phyloP scores from a whole-genome alignment of 2,888 invertebrate genomes.

The Prenolepis imparis region DNA sequence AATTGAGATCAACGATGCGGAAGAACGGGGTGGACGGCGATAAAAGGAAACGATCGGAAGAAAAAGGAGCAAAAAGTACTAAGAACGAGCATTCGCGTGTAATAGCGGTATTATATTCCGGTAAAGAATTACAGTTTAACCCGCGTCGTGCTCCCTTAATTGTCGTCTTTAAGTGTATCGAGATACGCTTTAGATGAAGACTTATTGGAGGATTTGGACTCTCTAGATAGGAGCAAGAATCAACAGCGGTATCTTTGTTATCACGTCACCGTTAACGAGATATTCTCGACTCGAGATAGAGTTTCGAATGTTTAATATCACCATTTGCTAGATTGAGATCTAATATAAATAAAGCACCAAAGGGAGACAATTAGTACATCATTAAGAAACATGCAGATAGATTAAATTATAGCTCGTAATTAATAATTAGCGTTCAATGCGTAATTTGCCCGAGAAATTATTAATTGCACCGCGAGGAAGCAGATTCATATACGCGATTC shows the following conservation, averaged over 20 bases:
- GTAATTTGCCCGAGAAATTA: constrained; percentile 3
- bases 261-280: neutral
- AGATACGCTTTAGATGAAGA: neutral
- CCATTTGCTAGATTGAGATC: constrained; percentile 26
- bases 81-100: neutral
- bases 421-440: constrained; percentile 15
- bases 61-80: constrained; percentile 10
- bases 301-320: neutral
- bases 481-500: neutral
- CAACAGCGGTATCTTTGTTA: neutral
- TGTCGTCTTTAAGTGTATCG: neutral
- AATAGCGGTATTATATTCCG: neutral
- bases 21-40: constrained; percentile 31
- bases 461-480: neutral
- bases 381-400: neutral
- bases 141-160: neutral
- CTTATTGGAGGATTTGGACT: neutral
- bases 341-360: neutral
- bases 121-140: constrained; percentile 25
- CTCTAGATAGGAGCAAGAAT: neutral
- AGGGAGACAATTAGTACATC: neutral
- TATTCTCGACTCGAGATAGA: neutral
- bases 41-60: constrained; percentile 17
- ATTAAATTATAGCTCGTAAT: constrained; percentile 3
- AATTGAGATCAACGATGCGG: constrained; percentile 63